These are phyloP conservation scores for Platygyra sinensis DNA, from an alignment of 64 coral and sea anemone species.

Conservation along the genomic window DNA sequence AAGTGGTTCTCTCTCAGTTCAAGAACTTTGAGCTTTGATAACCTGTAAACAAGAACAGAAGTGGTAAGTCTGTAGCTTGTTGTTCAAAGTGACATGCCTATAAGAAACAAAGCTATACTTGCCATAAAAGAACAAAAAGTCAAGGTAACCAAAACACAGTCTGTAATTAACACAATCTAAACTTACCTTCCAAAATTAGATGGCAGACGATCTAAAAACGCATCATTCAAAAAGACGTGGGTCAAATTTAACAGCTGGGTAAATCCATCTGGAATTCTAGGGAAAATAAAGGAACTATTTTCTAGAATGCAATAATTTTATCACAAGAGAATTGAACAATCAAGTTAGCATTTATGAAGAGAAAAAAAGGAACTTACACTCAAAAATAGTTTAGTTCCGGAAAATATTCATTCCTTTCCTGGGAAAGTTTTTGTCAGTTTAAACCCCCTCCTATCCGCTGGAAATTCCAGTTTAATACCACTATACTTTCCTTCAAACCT, in stretches of 20 bases:
- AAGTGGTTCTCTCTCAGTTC: conserved; percentile 91
- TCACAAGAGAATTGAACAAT: too few species aligned
- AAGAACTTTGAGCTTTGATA: conserved; percentile 77
- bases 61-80: neutral
- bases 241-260: conserved; percentile 83
- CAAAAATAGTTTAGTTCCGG: too few species aligned
- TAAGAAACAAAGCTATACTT: neutral
- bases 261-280: conserved; percentile 84
- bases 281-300: conserved; percentile 5
- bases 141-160: neutral
- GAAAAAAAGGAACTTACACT: too few species aligned
- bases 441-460: too few species aligned
- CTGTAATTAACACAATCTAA: too few species aligned
- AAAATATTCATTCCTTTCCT: too few species aligned
- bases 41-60: conserved; percentile 40
- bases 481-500: too few species aligned
- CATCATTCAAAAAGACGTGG: conserved; percentile 93
- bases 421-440: too few species aligned
- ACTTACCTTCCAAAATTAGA: conserved; percentile 94
- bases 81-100: neutral
- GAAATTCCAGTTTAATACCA: too few species aligned
- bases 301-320: too few species aligned
- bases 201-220: conserved; percentile 86
- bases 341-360: too few species aligned
- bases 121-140: neutral